Base-by-base conservation (phyloP, 1,140 invertebrate species). In the Hydropsyche tenuis region DNA sequence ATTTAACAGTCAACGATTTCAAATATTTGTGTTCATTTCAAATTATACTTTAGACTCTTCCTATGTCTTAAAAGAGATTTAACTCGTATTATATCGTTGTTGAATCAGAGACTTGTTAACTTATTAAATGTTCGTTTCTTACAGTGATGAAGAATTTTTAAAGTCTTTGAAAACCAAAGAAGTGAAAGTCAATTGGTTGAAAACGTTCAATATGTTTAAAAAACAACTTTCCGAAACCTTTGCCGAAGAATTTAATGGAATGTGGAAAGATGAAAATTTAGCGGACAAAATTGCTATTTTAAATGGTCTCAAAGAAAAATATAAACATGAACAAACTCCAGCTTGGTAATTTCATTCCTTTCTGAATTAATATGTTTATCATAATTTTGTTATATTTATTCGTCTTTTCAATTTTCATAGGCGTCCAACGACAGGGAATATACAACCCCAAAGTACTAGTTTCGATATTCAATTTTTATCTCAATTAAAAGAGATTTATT, bases 191-290 rank as follows among this genome's bases (percentile, higher is more conserved):
- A 84, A 84, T 80, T 85, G 84, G 84, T 79, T 81, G 16, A 82
- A 80, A 46, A 82, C 84, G 78, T 82, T 83, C 64, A 82, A 83
- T 68, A 83, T 80, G 65, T 77, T 85, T 37, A 85, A 83, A 78
- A 80, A 83, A 78, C 78, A 80, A 30, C 84, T 85, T 48, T 76
- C 81, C 14, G 78, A 81, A 77, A 81, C 82, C 64, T 82, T 85
- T 79, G 74, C 82, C 11, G 80, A 84, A 71, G 83, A 84, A 79
- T 65, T 83, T n/a, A 81, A 78, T 74, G 76, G 79, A 9, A 82
- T 85, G 83, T 85, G 84, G 84, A 77, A 81, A 73, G 81, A 81
- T 78, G 83, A 85, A 79, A 82, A 84, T 74, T 83, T 85, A 78
- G 75, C 80, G 27, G 76, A 80, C 46, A 85, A 85, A 78, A 66